A percentile compares a stretch with the other conserved stretches of the same genome.
Evolutionary conservation across 2,113 vertebrate species (phyloP).

Genomic region (Pogonocichla stellata): DNA sequence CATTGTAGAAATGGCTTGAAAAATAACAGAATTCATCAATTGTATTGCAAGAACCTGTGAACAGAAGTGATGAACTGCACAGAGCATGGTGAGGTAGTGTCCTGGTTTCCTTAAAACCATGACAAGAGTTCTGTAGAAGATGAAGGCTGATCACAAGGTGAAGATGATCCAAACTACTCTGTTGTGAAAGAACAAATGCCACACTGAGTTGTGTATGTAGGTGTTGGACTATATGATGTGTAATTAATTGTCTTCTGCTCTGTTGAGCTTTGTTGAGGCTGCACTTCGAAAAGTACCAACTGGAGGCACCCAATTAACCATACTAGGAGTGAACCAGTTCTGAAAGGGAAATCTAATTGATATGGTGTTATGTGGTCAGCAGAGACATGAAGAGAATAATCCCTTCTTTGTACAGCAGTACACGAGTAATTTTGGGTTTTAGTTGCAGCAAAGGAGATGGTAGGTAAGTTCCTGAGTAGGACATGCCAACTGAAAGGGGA

Average conservation of each 20-base stretch:
- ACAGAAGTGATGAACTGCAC: background rate
- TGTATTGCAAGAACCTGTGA: background rate
- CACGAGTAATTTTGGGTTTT: background rate
- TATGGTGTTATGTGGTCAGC: background rate
- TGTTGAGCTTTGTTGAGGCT: background rate
- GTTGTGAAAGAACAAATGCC: background rate
- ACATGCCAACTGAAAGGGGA: background rate
- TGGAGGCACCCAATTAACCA: background rate
- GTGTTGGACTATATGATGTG: background rate
- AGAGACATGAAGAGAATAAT: background rate
- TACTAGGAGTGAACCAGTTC: background rate
- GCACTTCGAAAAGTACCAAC: background rate
- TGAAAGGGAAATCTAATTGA: background rate
- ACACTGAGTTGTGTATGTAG: background rate
- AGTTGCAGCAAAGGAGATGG: background rate
- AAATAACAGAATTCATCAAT: background rate
- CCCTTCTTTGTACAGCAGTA: background rate
- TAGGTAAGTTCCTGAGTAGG: background rate
- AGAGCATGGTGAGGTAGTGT: background rate
- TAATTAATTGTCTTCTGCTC: background rate
- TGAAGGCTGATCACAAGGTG: background rate
- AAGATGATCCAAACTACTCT: background rate
- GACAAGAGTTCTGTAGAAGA: background rate
- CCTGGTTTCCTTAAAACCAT: background rate
- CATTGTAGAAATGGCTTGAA: background rate